Base-by-base conservation (phyloP, 2,888 invertebrate species). In the Odontothrips loti region DNA sequence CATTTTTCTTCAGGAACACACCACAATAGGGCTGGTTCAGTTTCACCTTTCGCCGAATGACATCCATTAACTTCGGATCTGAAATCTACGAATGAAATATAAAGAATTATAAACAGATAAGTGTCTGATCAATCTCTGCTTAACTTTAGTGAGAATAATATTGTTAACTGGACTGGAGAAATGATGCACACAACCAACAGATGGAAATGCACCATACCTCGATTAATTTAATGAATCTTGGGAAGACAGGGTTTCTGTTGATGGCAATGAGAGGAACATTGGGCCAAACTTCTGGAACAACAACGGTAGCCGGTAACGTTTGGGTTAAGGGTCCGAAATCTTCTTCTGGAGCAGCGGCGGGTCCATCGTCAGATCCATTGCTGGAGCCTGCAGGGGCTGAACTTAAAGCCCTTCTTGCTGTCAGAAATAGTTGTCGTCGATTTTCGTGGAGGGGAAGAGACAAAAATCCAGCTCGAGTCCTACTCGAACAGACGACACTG, bases 11-110 rank as follows among this genome's bases (percentile, higher is more conserved):
- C 84, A 99, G 89, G 86, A 99, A 99, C 80, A 99, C 94, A 8
- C 99, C 99, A 80, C 97, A 94, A 86, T 99, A 99, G 0, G 99
- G 99, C 87, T 98, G 97, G 87, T 97, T 97, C 23, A 99, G 88
- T 87, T 95, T 95, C 0, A 99, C 96, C 90, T 99, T 99, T 83
- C 97, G 91, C 86, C 97, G 90, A 82, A 99, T 91, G 79, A 99
- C 87, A 86, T 96, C 95, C 86, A 97, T 96, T 81, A 99, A 89
- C 81, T 92, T 90, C 79, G 96, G 95, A 88, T 98, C 95, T 51
- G 94, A 92, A 78, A 98, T 90, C 94, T 96, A 87, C 80, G 89
- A 88, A 82, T 84, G 85, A 82, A 83, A 82, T 81, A 82, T 79
- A 82, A 51, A 82, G 58, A 47, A 79, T 48, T 68, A 34, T 34